phyloP scores from a whole-genome alignment of 2,797 vertebrate species.

The Lutjanus campechanus region DNA sequence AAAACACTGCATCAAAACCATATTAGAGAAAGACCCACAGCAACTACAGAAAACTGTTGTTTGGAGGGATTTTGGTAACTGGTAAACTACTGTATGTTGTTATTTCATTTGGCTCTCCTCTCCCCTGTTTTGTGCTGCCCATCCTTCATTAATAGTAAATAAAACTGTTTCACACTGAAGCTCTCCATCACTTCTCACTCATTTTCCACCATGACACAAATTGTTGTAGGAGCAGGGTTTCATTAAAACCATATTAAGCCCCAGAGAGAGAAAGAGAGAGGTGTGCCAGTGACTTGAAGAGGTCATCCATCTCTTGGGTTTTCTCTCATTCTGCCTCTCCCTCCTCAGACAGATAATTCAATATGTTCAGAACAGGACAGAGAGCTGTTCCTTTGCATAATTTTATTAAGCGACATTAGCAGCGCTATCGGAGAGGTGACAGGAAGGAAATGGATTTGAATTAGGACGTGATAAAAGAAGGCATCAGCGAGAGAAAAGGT shows the following conservation, averaged over 20 bases:
- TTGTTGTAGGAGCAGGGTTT: constrained; percentile 52
- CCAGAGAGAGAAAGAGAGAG: constrained; percentile 35
- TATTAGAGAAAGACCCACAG: constrained; percentile 35
- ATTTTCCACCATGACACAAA: constrained; percentile 44
- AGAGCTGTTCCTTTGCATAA: constrained; percentile 63
- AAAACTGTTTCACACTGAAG: constrained; percentile 33
- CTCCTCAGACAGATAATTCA: constrained; percentile 54
- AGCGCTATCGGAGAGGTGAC: constrained; percentile 45
- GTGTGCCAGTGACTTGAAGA: constrained; percentile 43
- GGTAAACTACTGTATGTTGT: constrained; percentile 21
- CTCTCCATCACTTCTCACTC: constrained; percentile 42
- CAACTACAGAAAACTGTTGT: constrained; percentile 35
- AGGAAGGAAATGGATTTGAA: constrained; percentile 57
- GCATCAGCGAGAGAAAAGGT: constrained; percentile 36
- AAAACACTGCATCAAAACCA: constrained; percentile 61
- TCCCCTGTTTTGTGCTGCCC: background rate
- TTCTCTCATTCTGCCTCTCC: constrained; percentile 29
- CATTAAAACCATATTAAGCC: constrained; percentile 69
- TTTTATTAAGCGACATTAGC: constrained; percentile 65
- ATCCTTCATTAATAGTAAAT: constrained; percentile 29
- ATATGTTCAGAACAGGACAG: constrained; percentile 52
- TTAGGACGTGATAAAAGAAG: constrained; percentile 45
- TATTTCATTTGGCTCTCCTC: background rate
- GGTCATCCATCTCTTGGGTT: constrained; percentile 57
- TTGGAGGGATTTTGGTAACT: constrained; percentile 28